Conservation (phyloP, 2,888 invertebrate species). For the Cyclophora punctaria region DNA sequence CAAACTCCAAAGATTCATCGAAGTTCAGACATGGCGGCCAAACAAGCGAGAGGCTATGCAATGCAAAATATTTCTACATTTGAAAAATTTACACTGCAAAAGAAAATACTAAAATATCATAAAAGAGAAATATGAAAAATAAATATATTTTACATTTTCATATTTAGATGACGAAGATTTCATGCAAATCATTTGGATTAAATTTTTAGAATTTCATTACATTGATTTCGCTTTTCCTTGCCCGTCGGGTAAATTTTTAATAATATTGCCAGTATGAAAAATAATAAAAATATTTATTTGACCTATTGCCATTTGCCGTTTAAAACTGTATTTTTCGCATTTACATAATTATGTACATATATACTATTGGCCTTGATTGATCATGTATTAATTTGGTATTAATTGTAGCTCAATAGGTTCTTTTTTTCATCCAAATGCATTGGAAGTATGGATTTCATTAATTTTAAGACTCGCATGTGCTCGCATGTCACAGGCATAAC, state of each 20-base stretch:
- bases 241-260: not conserved
- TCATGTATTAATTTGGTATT: too few species aligned
- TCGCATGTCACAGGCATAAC: too few species aligned
- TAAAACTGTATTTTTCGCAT: too few species aligned
- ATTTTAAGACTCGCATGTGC: too few species aligned
- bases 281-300: too few species aligned
- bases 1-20: conserved; percentile 69
- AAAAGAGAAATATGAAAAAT: conserved; percentile 49
- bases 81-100: conserved; percentile 45
- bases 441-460: too few species aligned
- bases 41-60: conserved; percentile 65
- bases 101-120: conserved; percentile 61
- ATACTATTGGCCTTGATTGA: too few species aligned
- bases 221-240: conserved; percentile 19
- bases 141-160: conserved; percentile 53
- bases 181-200: conserved; percentile 43
- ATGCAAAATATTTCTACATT: conserved; percentile 36
- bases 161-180: conserved; percentile 51
- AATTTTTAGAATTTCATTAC: conserved; percentile 24
- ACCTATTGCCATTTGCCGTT: too few species aligned
- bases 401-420: too few species aligned
- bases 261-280: not conserved
- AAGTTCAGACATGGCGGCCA: conserved; percentile 75
- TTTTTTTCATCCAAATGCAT: too few species aligned
- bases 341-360: too few species aligned